These are phyloP conservation scores for Onychostoma macrolepis DNA, from an alignment of 2,113 vertebrate species.

Conservation along the genomic window DNA sequence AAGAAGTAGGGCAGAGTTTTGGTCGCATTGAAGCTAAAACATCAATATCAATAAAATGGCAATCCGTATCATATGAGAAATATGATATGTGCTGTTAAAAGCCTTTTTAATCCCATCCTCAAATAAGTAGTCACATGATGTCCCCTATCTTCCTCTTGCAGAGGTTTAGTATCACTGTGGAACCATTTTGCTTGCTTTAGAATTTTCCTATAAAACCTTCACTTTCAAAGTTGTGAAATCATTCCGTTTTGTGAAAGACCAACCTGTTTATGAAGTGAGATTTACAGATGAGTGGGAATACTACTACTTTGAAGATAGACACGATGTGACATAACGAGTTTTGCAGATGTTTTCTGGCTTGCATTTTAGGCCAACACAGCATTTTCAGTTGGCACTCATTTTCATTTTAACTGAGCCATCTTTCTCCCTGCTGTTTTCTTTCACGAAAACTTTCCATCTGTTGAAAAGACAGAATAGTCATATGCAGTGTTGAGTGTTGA, in stretches of 20 bases:
- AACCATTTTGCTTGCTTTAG: neutral
- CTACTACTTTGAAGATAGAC: neutral
- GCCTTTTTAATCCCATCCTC: neutral
- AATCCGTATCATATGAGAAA: neutral
- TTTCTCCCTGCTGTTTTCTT: neutral
- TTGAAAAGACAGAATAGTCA: neutral
- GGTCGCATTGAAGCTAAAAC: neutral
- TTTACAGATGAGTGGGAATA: conserved; percentile 7
- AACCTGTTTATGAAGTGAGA: conserved; percentile 26
- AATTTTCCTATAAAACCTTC: neutral
- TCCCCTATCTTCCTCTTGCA: neutral
- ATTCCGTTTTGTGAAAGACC: neutral
- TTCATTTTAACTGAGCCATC: neutral
- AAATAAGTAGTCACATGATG: neutral
- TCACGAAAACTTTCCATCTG: neutral
- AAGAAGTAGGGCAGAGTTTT: neutral
- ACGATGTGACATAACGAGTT: neutral
- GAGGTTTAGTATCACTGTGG: neutral
- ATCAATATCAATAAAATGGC: neutral
- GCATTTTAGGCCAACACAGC: neutral
- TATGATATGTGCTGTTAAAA: neutral
- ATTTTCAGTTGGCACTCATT: neutral
- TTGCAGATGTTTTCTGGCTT: conserved; percentile 12
- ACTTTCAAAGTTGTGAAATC: neutral
- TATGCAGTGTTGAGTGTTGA: neutral